Conservation (phyloP, 35 echinoderm and acorn worm species). For the Lytechinus pictus region DNA sequence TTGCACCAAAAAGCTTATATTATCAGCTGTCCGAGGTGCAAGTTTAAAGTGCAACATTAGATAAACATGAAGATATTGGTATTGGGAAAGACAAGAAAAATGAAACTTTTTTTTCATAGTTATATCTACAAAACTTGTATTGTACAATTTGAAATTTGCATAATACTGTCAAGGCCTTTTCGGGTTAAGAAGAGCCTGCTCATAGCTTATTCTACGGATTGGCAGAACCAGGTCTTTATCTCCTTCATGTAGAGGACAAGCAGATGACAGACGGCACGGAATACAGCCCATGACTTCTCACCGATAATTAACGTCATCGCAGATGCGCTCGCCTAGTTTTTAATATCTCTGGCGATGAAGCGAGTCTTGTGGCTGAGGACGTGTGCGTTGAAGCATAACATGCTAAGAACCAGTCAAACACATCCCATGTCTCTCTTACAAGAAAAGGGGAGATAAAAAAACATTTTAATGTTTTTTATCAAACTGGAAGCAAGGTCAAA, state of each 20-base stretch:
- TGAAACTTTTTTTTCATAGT: no score
- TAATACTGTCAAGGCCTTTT: not conserved
- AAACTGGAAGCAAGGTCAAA: not conserved
- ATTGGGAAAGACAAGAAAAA: no score
- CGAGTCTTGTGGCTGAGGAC: constrained; percentile 21
- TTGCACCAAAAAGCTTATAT: no score
- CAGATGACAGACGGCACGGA: constrained; percentile 24
- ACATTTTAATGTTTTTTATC: not conserved
- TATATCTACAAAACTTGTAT: not conserved
- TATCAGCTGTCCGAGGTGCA: no score
- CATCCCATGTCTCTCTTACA: not conserved
- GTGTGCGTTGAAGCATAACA: not conserved
- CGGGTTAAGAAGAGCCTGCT: not conserved
- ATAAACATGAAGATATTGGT: no score
- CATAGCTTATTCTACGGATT: not conserved
- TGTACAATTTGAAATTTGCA: not conserved
- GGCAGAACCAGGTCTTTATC: not conserved
- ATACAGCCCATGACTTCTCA: constrained; percentile 14
- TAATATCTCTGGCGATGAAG: constrained; percentile 35
- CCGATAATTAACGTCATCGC: constrained; percentile 32
- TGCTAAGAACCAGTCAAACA: not conserved
- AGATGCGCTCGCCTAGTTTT: constrained; percentile 36
- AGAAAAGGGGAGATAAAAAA: not conserved
- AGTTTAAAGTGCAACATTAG: no score
- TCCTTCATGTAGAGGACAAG: not conserved